Percentiles rank a stretch among this genome's conserved stretches.
Conservation (phyloP, 2,888 invertebrate species). For the Calliphora vomitoria region DNA sequence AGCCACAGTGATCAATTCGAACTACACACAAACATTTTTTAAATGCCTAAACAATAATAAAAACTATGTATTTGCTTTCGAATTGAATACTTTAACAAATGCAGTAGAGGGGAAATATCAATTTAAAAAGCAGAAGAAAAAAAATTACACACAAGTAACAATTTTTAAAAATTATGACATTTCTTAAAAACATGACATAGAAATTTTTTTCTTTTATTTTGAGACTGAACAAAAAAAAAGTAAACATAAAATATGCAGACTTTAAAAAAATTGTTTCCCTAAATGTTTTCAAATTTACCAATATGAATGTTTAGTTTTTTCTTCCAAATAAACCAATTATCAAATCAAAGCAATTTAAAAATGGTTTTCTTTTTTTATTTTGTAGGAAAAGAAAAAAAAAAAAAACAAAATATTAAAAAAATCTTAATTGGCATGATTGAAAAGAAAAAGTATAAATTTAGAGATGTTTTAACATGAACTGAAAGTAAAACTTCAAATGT, state of each 20-base stretch:
- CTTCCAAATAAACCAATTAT: conserved; percentile 69
- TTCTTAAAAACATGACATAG: conserved; percentile 56
- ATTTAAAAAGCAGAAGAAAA: too few relatives aligned
- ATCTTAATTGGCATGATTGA: conserved; percentile 60
- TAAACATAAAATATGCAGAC: conserved; percentile 37
- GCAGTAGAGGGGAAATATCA: not conserved
- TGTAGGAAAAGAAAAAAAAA: too few relatives aligned
- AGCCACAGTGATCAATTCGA: not conserved
- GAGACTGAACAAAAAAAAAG: not conserved
- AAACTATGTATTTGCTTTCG: conserved; percentile 38
- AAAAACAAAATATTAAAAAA: too few relatives aligned
- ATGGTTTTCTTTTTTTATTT: conserved; percentile 33
- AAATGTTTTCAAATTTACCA: conserved; percentile 16
- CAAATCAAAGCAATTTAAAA: conserved; percentile 74
- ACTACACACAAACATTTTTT: conserved; percentile 7
- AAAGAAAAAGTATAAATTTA: not conserved
- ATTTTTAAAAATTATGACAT: conserved; percentile 53
- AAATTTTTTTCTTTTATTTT: conserved; percentile 30
- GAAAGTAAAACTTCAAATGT: not conserved
- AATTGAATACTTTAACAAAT: conserved; percentile 23
- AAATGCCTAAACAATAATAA: conserved; percentile 18
- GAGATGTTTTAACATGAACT: not conserved
- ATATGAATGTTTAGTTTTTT: conserved; percentile 10
- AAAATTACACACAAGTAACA: not conserved
- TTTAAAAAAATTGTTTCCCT: not conserved